Conservation (phyloP, 2,888 invertebrate species). For the Pediacus dermestoides region DNA sequence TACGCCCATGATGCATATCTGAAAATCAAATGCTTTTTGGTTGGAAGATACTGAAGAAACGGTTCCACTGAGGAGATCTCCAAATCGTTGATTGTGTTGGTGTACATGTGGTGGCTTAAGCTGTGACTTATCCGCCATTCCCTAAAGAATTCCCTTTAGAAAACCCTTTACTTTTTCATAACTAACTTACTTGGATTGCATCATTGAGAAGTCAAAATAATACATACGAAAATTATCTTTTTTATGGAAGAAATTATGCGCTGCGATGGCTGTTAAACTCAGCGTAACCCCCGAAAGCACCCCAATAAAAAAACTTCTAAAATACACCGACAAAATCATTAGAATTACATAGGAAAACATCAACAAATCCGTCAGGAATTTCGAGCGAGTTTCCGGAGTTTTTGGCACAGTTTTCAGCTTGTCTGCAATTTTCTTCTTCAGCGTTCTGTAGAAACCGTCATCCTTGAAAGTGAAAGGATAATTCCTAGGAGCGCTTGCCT, state of each 20-base stretch:
- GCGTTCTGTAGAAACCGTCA: conserved; percentile 68
- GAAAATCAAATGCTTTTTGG: conserved; percentile 52
- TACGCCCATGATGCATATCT: conserved; percentile 55
- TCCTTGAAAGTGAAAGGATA: conserved; percentile 69
- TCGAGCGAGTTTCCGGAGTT: conserved; percentile 38
- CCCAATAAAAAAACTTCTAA: conserved; percentile 47
- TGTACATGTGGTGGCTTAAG: conserved; percentile 75
- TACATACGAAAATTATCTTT: conserved; percentile 75
- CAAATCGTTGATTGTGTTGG: conserved; percentile 72
- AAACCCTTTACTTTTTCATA: conserved; percentile 7
- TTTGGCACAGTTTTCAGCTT: conserved; percentile 55
- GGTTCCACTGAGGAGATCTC: conserved; percentile 69
- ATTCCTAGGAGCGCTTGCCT: conserved; percentile 60
- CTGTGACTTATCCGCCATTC: conserved; percentile 74
- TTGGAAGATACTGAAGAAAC: conserved; percentile 59
- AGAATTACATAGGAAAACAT: conserved; percentile 42
- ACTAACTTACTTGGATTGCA: conserved; percentile 58
- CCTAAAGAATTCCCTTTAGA: conserved; percentile 52
- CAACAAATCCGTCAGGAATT: conserved; percentile 45
- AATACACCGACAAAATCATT: conserved; percentile 44
- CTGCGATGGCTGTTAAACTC: conserved; percentile 50
- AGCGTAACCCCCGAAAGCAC: conserved; percentile 56
- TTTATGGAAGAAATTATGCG: conserved; percentile 77
- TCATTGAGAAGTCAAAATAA: conserved; percentile 65
- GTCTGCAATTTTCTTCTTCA: conserved; percentile 58